Conservation (phyloP, 2,888 invertebrate genomes). For the Heliconius erato region DNA sequence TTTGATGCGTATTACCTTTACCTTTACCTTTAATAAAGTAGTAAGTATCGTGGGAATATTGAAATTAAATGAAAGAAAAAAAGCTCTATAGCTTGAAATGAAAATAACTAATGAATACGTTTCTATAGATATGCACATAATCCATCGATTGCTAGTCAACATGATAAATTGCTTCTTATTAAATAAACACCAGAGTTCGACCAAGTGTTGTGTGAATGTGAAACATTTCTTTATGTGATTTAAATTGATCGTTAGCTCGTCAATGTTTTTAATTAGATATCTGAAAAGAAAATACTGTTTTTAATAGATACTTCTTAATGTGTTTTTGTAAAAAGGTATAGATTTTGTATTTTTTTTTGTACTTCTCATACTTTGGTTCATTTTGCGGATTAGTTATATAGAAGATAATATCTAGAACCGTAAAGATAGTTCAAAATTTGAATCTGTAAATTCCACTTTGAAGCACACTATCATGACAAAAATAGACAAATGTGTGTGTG, state of each 20-base stretch:
- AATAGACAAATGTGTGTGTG: too few relatives aligned
- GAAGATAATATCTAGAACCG: neutral
- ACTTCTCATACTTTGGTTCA: too few relatives aligned
- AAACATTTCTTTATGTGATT: constrained; percentile 1
- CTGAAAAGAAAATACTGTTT: too few relatives aligned
- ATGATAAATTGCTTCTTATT: constrained; percentile 22
- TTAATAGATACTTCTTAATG: too few relatives aligned
- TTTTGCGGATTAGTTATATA: too few relatives aligned
- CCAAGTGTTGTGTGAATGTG: constrained; percentile 5
- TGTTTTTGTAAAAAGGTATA: neutral
- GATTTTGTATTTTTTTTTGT: neutral
- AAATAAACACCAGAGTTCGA: neutral
- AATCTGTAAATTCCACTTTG: neutral
- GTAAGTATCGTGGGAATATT: constrained; percentile 5
- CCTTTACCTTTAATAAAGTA: neutral
- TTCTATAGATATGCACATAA: neutral
- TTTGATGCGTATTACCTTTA: too few relatives aligned
- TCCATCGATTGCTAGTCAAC: neutral
- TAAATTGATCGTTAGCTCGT: neutral
- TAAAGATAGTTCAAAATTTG: neutral
- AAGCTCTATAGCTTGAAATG: neutral
- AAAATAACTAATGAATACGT: neutral
- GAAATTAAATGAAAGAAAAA: too few relatives aligned
- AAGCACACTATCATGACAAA: neutral
- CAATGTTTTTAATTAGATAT: too few relatives aligned